These are phyloP conservation scores for Andrena haemorrhoa DNA, from an alignment of 2,888 invertebrate genomes.

Conservation along the genomic window DNA sequence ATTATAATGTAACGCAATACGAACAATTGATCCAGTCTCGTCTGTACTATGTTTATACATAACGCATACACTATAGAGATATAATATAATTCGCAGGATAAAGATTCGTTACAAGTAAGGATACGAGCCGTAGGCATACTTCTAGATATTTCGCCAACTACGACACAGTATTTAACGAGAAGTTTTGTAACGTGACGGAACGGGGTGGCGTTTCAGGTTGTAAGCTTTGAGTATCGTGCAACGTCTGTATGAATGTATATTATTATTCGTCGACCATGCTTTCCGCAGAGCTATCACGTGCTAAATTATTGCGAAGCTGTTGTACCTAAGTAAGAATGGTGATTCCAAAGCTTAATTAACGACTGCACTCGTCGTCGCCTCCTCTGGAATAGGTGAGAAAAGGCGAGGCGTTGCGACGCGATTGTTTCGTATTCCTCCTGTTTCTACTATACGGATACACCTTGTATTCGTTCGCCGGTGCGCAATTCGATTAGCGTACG, in stretches of 20 bases:
- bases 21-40: conserved; percentile 67
- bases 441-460: conserved; percentile 34
- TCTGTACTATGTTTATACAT: conserved; percentile 80
- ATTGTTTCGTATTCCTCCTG: conserved; percentile 13
- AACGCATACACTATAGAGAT: conserved; percentile 66
- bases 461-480: conserved; percentile 41
- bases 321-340: conserved; percentile 66
- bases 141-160: conserved; percentile 83
- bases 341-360: conserved; percentile 72
- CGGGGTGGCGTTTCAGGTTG: conserved; percentile 18
- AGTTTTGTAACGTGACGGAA: conserved; percentile 57
- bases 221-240: conserved; percentile 64
- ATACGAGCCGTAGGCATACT: conserved; percentile 69
- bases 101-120: conserved; percentile 63
- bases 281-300: conserved; percentile 55
- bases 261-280: conserved; percentile 63
- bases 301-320: conserved; percentile 68
- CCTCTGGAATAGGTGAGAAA: not conserved
- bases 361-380: conserved; percentile 36
- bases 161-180: conserved; percentile 83
- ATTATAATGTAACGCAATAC: conserved; percentile 61
- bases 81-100: conserved; percentile 60
- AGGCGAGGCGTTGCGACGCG: not conserved
- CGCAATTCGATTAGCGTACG: conserved; percentile 44
- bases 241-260: conserved; percentile 69